A percentile compares a stretch with the other conserved stretches of the same genome.
Evolutionary conservation across 2,113 vertebrate species (phyloP).

Genomic region (Austrofundulus limnaeus): DNA sequence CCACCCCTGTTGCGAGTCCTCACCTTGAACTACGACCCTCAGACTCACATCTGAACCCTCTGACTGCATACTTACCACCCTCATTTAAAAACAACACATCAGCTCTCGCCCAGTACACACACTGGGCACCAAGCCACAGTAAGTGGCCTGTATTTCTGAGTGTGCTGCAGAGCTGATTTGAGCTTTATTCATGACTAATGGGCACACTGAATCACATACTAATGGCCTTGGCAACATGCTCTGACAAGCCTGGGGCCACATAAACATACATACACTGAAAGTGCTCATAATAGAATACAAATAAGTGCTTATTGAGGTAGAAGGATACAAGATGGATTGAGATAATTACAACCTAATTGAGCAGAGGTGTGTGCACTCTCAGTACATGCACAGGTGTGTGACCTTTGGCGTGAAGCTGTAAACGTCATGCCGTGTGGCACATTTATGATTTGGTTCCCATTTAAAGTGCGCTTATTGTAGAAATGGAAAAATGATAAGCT

Average conservation of each 20-base stretch:
- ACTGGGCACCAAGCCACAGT: background rate
- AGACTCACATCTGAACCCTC: background rate
- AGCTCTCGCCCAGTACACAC: conserved; percentile 2
- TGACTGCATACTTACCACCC: background rate
- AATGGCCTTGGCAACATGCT: conserved; percentile 45
- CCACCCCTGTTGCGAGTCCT: background rate
- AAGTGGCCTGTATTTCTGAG: background rate
- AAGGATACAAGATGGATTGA: conserved; percentile 40
- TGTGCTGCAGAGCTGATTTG: background rate
- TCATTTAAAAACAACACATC: conserved; percentile 5
- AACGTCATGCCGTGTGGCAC: background rate
- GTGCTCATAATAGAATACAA: conserved; percentile 58
- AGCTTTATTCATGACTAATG: conserved; percentile 50
- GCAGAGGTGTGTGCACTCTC: conserved; percentile 3
- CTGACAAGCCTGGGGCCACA: conserved; percentile 24
- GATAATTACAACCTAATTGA: conserved; percentile 54
- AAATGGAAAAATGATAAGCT: conserved; percentile 26
- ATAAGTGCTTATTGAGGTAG: conserved; percentile 50
- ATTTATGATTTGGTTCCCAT: background rate
- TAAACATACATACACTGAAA: conserved; percentile 31
- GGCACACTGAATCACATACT: conserved; percentile 39
- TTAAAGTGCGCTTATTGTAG: conserved; percentile 17
- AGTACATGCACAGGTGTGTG: background rate
- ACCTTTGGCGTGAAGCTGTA: background rate
- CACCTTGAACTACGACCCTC: background rate